phyloP scores from a whole-genome alignment of 2,888 invertebrate genomes.

The Idaea straminata region DNA sequence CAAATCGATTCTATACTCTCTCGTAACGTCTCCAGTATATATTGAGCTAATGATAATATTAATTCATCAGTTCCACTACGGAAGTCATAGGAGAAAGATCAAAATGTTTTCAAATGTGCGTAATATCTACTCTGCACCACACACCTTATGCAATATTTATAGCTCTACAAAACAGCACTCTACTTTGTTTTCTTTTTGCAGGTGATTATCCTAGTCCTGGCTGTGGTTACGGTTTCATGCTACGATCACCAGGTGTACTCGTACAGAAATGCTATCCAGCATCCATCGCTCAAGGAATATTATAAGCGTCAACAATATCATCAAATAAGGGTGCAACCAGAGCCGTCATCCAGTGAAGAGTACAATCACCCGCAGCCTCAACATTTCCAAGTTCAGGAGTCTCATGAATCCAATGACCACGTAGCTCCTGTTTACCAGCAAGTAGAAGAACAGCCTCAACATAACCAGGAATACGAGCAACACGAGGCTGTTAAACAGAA shows the following conservation, averaged over 20 bases:
- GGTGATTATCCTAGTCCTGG: conserved; percentile 52
- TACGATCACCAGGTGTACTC: conserved; percentile 51
- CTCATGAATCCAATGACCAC: conserved; percentile 47
- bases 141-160: background rate
- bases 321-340: conserved; percentile 39
- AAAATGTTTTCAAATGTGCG: conserved; percentile 73
- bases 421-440: conserved; percentile 54
- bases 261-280: conserved; percentile 44
- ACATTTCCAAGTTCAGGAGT: conserved; percentile 46
- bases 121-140: conserved; percentile 18
- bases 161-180: conserved; percentile 11
- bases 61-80: conserved; percentile 75
- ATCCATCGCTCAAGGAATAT: conserved; percentile 51
- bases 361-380: conserved; percentile 35
- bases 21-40: conserved; percentile 78
- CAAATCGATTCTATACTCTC: conserved; percentile 76
- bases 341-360: conserved; percentile 49
- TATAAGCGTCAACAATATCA: conserved; percentile 40
- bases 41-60: conserved; percentile 76
- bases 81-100: conserved; percentile 73
- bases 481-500: conserved; percentile 29
- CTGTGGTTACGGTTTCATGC: conserved; percentile 42
- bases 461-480: conserved; percentile 31
- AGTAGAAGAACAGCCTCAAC: conserved; percentile 29
- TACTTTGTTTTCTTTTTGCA: conserved; percentile 38